phyloP scores from a whole-genome alignment of 35 echinoderm and acorn worm genomes.

The Eucidaris tribuloides region DNA sequence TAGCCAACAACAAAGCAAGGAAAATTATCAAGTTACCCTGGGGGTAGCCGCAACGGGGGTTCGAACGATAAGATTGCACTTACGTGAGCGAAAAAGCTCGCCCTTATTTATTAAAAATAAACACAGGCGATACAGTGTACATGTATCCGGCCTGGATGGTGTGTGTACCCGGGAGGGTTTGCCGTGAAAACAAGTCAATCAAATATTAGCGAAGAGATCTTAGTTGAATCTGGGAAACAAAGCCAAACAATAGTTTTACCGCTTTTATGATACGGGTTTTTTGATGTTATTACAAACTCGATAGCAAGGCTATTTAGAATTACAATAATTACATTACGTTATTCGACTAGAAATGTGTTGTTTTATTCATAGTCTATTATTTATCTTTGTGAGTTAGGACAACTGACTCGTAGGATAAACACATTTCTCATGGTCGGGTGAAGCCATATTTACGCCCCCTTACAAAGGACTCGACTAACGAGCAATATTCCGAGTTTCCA shows the following conservation, averaged over 20 bases:
- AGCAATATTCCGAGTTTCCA: background rate
- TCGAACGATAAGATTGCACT: constrained; percentile 50
- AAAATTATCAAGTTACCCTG: constrained; percentile 75
- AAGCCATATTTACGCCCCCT: background rate
- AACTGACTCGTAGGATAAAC: background rate
- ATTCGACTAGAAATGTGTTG: background rate
- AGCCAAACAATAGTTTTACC: background rate
- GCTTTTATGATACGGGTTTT: background rate
- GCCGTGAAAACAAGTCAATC: constrained; percentile 69
- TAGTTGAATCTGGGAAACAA: background rate
- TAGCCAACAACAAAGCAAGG: constrained; percentile 70
- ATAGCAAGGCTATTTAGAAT: background rate
- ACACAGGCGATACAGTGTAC: constrained; percentile 75
- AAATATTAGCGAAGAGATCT: constrained; percentile 43
- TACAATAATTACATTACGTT: background rate
- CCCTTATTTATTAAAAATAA: constrained; percentile 82
- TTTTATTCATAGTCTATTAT: background rate
- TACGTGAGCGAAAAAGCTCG: constrained; percentile 45
- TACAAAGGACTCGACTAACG: background rate
- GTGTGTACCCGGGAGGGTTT: constrained; percentile 37
- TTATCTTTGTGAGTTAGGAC: background rate
- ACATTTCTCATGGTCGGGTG: background rate
- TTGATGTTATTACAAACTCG: background rate
- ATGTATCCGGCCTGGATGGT: constrained; percentile 42
- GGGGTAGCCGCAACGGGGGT: constrained; percentile 57